These are phyloP conservation scores for Aspiorhynchus laticeps DNA, from an alignment of 2,113 vertebrate genomes.

Conservation along the genomic window DNA sequence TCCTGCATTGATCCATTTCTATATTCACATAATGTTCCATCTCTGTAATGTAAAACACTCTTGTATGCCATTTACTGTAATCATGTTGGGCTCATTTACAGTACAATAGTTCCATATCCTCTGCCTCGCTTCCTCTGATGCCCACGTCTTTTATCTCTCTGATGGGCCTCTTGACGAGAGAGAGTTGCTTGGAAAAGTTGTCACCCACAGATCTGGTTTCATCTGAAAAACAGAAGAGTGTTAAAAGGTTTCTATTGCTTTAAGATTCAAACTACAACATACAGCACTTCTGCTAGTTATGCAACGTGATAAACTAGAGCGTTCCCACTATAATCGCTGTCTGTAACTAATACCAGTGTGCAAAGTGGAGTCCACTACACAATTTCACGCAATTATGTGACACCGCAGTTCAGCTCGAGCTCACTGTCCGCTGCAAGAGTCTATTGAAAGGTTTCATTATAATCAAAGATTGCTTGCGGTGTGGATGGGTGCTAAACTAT, in stretches of 20 bases:
- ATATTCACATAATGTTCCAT: neutral
- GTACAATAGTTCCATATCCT: neutral
- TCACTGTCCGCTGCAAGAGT: neutral
- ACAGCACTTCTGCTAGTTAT: neutral
- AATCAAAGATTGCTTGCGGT: neutral
- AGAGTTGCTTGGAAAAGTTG: neutral
- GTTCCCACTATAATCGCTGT: neutral
- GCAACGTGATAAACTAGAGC: neutral
- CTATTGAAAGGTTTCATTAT: neutral
- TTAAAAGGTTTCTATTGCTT: neutral
- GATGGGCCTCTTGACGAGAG: neutral
- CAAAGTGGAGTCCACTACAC: neutral
- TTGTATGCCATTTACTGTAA: neutral
- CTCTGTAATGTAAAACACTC: conserved; percentile 8
- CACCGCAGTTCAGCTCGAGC: neutral
- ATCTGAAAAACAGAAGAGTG: neutral
- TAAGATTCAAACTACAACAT: neutral
- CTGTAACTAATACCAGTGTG: neutral
- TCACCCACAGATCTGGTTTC: neutral
- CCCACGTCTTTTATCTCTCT: neutral
- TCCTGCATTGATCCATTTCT: neutral
- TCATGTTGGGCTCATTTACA: neutral
- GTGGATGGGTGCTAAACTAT: neutral
- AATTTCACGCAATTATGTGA: neutral
- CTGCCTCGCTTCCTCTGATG: neutral